A percentile compares a stretch with the other conserved stretches of the same genome.
Conservation (phyloP, 2,888 invertebrate genomes). For the Barypeithes pellucidus region DNA sequence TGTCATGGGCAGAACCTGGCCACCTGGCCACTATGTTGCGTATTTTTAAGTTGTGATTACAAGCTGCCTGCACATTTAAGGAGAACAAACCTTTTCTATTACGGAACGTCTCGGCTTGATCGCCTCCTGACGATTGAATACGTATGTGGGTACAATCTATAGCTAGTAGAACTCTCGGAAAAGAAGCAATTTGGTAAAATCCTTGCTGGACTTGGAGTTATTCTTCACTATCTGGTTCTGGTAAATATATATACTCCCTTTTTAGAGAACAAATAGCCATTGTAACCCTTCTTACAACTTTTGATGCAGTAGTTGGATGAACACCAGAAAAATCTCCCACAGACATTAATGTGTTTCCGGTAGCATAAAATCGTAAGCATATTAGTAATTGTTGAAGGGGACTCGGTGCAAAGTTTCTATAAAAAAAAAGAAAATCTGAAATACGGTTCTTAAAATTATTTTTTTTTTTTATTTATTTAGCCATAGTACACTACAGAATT, state of each 20-base stretch:
- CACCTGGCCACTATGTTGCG: not conserved
- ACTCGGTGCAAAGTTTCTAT: too few relatives aligned
- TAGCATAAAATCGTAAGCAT: too few relatives aligned
- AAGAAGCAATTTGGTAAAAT: not conserved
- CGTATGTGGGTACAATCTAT: constrained; percentile 2
- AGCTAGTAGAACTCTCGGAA: not conserved
- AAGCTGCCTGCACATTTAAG: not conserved
- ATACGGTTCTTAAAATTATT: too few relatives aligned
- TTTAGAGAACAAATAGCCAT: not conserved
- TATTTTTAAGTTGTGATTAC: not conserved
- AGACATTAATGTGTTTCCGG: not conserved
- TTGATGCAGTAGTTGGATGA: not conserved
- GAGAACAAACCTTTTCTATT: constrained; percentile 12
- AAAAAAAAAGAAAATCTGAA: too few relatives aligned
- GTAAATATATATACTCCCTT: not conserved
- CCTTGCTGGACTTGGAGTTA: not conserved
- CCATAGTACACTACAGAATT: too few relatives aligned
- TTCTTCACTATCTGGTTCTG: constrained; percentile 5
- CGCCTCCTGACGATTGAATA: not conserved
- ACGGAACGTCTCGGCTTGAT: not conserved
- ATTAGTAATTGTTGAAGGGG: too few relatives aligned
- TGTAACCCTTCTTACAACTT: not conserved
- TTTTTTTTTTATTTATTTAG: too few relatives aligned
- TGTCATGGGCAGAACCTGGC: constrained; percentile 5
- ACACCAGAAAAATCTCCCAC: not conserved